Conservation (phyloP, 2,113 vertebrate species). For the Piliocolobus tephrosceles region DNA sequence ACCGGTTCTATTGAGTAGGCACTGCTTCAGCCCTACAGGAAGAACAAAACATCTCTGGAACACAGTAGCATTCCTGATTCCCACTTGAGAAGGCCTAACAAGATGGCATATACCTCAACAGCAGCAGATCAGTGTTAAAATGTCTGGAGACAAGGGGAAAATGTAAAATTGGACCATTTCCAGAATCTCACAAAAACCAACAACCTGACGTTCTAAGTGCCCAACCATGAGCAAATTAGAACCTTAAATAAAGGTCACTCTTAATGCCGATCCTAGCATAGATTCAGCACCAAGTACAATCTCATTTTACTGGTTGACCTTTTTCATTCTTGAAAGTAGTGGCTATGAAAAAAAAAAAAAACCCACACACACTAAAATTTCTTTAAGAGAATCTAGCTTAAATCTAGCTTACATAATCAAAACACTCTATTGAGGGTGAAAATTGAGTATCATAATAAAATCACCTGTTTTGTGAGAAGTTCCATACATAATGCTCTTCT, state of each 20-base stretch:
- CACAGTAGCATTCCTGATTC: not conserved
- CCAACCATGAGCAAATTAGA: slow-evolving; percentile 18
- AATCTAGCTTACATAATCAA: not conserved
- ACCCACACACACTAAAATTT: not conserved
- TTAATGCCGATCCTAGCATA: not conserved
- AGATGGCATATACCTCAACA: not conserved
- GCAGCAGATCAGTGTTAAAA: not conserved
- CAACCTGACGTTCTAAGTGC: not conserved
- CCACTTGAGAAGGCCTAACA: not conserved
- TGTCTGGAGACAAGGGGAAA: not conserved
- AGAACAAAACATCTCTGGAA: slow-evolving; percentile 24
- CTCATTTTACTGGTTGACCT: not conserved
- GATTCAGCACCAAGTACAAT: not conserved
- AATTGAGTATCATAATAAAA: not conserved
- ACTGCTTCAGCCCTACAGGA: slow-evolving; percentile 96
- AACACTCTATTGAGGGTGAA: not conserved
- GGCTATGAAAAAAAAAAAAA: not conserved
- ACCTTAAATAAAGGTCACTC: not conserved
- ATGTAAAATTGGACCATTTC: slow-evolving; percentile 18
- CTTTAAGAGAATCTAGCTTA: not conserved
- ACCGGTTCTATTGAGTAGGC: slow-evolving; percentile 98
- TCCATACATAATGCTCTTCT: slow-evolving; percentile 99
- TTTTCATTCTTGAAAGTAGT: not conserved
- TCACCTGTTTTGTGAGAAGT: slow-evolving; percentile 99
- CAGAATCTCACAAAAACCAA: not conserved